Base-by-base conservation (phyloP, 2,113 vertebrate genomes). In the Procavia capensis region DNA sequence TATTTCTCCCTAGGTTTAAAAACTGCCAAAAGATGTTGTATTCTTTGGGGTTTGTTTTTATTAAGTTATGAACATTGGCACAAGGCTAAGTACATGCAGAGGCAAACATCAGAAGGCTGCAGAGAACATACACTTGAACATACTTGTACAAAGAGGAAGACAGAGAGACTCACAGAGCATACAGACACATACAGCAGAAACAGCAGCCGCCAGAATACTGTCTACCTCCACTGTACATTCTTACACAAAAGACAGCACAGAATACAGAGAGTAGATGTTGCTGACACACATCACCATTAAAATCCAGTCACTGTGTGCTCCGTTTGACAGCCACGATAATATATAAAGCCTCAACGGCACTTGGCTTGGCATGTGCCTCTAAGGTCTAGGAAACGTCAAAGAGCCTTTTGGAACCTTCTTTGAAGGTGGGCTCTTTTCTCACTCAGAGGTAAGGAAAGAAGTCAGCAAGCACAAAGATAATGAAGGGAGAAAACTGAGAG, bases 11-110 rank as follows among this genome's bases (percentile, higher is more conserved):
- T 85, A 74, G 83, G 91, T 94, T 97, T 97, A 98, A 96, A 97
- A 97, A 98, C 78, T 2, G 83, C 96, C 97, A 97, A 94, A 97
- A 96, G 96, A 93, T 13, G 79, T 88, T 64, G 50, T 59, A 14
- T 91, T 95, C 54, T 82, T 97, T 97, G 57, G 41, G 50, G 97
- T 96, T 59, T 93, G 87, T 88, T 97, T 97, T 98, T 98, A 98
- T 98, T 98, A 79, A 64, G 90, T 94, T 41, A 36, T 87, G 76
- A 97, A 94, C 86, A 97, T 93, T 47, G 16, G 64, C 96, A 97
- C 96, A 97, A 94, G 83, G 59, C 97, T 96, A 95, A 85, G 93
- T 95, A 94, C 59, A 96, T 90, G 96, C 1, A 96, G 85, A 95
- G 79, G 95, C 95, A 96, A 93, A 95, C 85, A 94, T 74, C 54